A percentile compares a stretch with the other conserved stretches of the same genome.
Evolutionary conservation across 2,888 invertebrate genomes (phyloP).

Genomic region (Lasioglossum pauxillum): DNA sequence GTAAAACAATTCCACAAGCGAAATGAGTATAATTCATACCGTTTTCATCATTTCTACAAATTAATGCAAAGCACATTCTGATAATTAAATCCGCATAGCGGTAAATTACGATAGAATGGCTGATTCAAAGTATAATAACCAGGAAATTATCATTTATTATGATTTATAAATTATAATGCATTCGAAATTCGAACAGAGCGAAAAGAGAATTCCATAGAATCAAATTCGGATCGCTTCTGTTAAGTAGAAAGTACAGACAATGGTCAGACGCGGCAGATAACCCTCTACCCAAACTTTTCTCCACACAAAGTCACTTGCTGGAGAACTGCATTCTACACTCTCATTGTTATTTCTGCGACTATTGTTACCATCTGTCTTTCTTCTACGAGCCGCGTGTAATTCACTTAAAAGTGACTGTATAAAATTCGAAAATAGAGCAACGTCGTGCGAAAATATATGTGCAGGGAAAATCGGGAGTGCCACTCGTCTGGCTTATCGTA

Average conservation of each 20-base stretch:
- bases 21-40: background rate
- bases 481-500: background rate
- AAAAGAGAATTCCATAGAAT: background rate
- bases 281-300: background rate
- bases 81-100: background rate
- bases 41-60: background rate
- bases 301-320: background rate
- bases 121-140: background rate
- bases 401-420: background rate
- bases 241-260: background rate
- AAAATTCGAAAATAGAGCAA: background rate
- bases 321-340: background rate
- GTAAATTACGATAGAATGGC: background rate
- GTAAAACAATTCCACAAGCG: slow-evolving; percentile 41
- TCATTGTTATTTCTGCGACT: background rate
- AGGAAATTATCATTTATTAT: background rate
- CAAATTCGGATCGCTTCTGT: background rate
- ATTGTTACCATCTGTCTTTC: background rate
- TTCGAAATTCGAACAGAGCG: background rate
- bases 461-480: background rate
- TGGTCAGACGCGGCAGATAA: background rate
- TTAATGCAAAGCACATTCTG: background rate
- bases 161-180: background rate
- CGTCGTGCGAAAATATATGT: background rate
- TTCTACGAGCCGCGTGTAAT: background rate